Evolutionary conservation across 2,113 vertebrate genomes (phyloP), one percentile per base, ranked within the genome.

Genomic region (Myrmecobius fasciatus): DNA sequence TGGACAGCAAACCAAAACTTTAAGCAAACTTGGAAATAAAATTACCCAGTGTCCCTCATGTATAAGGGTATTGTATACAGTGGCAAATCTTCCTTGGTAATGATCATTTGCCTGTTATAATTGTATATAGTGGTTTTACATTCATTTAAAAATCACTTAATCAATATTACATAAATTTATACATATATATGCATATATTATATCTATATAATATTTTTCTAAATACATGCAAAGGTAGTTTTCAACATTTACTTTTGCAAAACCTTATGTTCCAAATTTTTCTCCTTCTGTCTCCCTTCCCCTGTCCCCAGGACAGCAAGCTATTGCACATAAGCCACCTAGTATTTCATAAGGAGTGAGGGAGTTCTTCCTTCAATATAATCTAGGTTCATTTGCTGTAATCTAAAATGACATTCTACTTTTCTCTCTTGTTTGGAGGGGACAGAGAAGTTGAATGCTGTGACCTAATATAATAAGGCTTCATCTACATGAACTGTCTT

Each of bases 81-180:
- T 94, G 3, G 17, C 11, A 14, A 92, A 97, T 75, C 67, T 96
- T 12, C 52, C 92, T 88, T 53, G 46, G 31, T 97, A 96, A 94
- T 93, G 92, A 93, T 95, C 6, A 47, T 90, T 98, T 97, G 96
- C 47, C 46, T 36, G 97, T 95, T 92, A 91, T 95, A 91, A 94
- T 95, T 83, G 43, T 93, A 92, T 93, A 97, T 96, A 53, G 8
- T 95, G 89, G 43, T 91, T 60, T 47, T 96, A 89, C 43, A 97
- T 92, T 95, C 52, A 94, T 91, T 89, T 56, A 53, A 43, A 91
- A 26, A 60, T 75, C 22, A 67, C 93, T 95, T 94, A 90, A 92
- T 96, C 92, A 93, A 22, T 43, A 54, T 95, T 25, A 90, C 36
- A 53, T 94, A 51, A 51, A 51, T 51, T 51, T 51, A 51, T 51